phyloP scores from a whole-genome alignment of 2,888 invertebrate genomes.

The Penaeus monodon region DNA sequence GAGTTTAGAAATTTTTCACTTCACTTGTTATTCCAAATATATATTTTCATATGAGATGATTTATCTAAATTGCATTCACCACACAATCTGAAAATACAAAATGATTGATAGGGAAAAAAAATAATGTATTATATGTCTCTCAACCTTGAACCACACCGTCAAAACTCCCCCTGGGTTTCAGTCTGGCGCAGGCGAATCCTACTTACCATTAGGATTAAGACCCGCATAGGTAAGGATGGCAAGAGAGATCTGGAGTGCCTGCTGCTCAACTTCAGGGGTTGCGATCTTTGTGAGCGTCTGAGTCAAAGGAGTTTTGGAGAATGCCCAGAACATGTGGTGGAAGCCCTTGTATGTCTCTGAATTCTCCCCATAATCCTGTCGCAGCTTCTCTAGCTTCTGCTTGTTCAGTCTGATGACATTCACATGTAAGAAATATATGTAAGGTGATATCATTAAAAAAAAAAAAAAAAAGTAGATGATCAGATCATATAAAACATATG shows the following conservation, averaged over 20 bases:
- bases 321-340: conserved; percentile 90
- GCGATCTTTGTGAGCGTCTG: conserved; percentile 87
- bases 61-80: too few species aligned
- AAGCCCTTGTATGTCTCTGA: conserved; percentile 90
- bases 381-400: conserved; percentile 83
- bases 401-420: conserved; percentile 77
- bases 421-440: not conserved
- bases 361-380: conserved; percentile 77
- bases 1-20: conserved; percentile 65
- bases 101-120: too few species aligned
- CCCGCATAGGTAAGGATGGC: conserved; percentile 90
- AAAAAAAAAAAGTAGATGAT: too few species aligned
- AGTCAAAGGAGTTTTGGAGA: conserved; percentile 82
- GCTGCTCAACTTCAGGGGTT: conserved; percentile 85
- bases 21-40: too few species aligned
- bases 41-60: too few species aligned
- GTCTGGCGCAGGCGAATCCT: not conserved
- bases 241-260: conserved; percentile 89
- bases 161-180: not conserved
- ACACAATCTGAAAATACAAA: too few species aligned
- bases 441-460: too few species aligned
- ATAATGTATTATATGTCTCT: too few species aligned
- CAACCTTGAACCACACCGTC: too few species aligned
- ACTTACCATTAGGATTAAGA: conserved; percentile 78
- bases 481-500: too few species aligned